Base-by-base conservation (phyloP, 2,113 vertebrate species). In the Maccullochella peelii region DNA sequence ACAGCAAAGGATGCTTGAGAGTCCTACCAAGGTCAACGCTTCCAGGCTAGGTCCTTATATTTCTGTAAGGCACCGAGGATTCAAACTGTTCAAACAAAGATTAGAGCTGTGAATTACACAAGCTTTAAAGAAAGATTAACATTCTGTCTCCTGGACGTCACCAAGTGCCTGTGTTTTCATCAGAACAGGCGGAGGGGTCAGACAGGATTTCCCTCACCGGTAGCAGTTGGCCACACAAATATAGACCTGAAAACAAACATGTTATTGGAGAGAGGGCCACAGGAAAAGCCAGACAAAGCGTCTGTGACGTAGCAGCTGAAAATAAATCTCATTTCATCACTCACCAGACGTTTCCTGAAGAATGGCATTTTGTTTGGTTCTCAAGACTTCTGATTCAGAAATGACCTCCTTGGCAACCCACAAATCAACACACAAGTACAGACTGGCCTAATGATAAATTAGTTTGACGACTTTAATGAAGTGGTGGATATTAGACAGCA, bases 141-240 rank as follows among this genome's bases (percentile, higher is more conserved):
- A 72, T 82, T 91, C 69, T 18, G 12, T 65, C 77, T 86, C 77
- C 40, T 82, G 68, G 66, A 89, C 82, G 87, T 94, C 91, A 93
- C 59, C 2, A 54, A 79, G 79, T 59, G 86, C 79, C 69, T 42
- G 57, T 90, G 82, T 91, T 89, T 89, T 86, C 77, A 88, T 87
- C 88, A 71, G 63, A 77, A 68, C 52, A 63, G 77, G 59, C 69
- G 30, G 27, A 89, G 72, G 85, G 87, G 88, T 92, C 87, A 86
- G 65, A 89, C 92, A 94, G 94, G 93, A 93, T 94, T 93, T 94
- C 93, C 94, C 80, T 52, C 81, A 65, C 30, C 50, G 47, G 79
- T 82, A 93, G 89, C 84, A 85, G 68, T 90, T 55, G 84, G 79
- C 86, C 59, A 67, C 88, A 78, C 81, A 89, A 93, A 91, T 88